Evolutionary conservation across 2,113 vertebrate genomes (phyloP).

Genomic region (Onychostoma macrolepis): DNA sequence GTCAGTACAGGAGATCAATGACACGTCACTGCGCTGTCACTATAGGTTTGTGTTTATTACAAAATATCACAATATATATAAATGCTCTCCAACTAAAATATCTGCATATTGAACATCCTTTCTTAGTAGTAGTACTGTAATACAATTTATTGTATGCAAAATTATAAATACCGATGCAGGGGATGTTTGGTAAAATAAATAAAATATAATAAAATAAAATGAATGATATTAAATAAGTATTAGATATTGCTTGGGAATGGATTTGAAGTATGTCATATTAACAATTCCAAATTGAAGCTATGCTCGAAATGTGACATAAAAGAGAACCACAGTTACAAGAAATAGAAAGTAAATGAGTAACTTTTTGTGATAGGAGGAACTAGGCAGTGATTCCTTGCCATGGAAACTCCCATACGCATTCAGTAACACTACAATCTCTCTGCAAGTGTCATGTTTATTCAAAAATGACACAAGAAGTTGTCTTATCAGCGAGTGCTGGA

Average conservation of each 20-base stretch:
- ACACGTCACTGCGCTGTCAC: constrained; percentile 34
- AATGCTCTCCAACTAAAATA: constrained; percentile 1
- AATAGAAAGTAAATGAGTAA: constrained; percentile 2
- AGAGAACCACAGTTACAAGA: constrained; percentile 10
- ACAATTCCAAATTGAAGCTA: background rate
- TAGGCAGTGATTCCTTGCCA: background rate
- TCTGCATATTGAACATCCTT: background rate
- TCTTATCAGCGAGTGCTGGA: background rate
- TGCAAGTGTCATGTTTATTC: background rate
- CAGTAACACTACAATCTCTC: background rate
- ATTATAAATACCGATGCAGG: background rate
- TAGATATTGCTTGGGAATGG: background rate
- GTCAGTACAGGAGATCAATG: constrained; percentile 50
- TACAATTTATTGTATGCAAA: background rate
- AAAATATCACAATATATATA: too few relatives aligned
- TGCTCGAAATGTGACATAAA: background rate
- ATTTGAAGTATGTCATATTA: background rate
- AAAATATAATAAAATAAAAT: too few relatives aligned
- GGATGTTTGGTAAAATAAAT: background rate
- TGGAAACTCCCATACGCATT: constrained; percentile 18
- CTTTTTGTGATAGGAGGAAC: background rate
- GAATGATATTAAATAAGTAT: background rate
- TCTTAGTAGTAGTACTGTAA: background rate
- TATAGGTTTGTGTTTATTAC: constrained; percentile 43
- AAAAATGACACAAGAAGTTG: background rate